Evolutionary conservation across 2,888 invertebrate genomes (phyloP), one percentile per base, ranked within the genome.

Genomic region (Drymonia ruficornis): DNA sequence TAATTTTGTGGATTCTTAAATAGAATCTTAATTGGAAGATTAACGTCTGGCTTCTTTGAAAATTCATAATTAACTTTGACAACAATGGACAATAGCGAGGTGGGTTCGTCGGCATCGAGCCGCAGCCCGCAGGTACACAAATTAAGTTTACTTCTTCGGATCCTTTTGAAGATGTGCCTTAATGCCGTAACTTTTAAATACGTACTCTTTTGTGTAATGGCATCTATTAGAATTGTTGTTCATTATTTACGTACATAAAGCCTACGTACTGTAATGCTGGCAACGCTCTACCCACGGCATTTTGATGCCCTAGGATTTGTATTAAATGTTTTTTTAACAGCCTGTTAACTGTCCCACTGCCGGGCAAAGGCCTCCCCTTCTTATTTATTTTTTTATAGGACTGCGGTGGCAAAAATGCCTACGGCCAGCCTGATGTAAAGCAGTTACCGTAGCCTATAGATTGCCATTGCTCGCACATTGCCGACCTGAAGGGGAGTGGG

Each of bases 31-130:
- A 52, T 53, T 56, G 11, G 11, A 5, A 57, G 53, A 62, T 53
- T 60, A 65, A 49, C 40, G 43, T 12, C 47, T 63, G 53, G 52
- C 50, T 55, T 61, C 53, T 63, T 61, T 31, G 34, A 53, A 49
- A 65, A 61, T 56, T 63, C 50, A 16, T 65, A 65, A 75, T 73
- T 70, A 65, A 70, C 59, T 67, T 67, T 61, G 53, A 59, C 52
- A 63, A 61, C 58, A 63, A 53, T 57, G 54, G 47, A 67, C 55
- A 65, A 69, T 57, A 15, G 56, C 23, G 54, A 28, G 29, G 0
- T 47, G 43, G 54, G 53, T 51, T 61, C 55, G n/a, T 28, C 28
- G 42, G 45, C 23, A 52, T 52, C 50, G 34, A 68, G 40, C 54
- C 45, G 7, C 46, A 31, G 53, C 49, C 53, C 50, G 38, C 19